Evolutionary conservation across 2,888 invertebrate species (phyloP).

Genomic region (Trisateles emortualis): DNA sequence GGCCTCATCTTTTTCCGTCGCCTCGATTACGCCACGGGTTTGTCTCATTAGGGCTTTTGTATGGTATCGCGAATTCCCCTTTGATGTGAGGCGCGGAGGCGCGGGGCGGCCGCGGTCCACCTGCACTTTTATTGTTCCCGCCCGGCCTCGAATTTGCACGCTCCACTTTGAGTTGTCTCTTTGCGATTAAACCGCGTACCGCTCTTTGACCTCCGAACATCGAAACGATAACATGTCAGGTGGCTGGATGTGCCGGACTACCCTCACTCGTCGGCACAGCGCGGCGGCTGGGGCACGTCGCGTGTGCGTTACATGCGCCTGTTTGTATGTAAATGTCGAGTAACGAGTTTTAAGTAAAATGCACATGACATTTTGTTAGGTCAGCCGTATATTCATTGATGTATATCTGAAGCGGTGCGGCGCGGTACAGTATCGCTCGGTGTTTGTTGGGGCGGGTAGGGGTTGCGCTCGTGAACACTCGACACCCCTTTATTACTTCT

Average conservation of each 20-base stretch:
- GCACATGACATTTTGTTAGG: conserved; percentile 34
- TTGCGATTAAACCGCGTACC: conserved; percentile 75
- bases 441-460: conserved; percentile 47
- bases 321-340: conserved; percentile 23
- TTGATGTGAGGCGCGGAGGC: conserved; percentile 77
- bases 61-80: conserved; percentile 82
- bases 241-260: conserved; percentile 18
- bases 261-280: not conserved
- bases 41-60: conserved; percentile 87
- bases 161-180: conserved; percentile 81
- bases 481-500: conserved; percentile 83
- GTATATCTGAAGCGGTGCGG: conserved; percentile 17
- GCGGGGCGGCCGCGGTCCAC: conserved; percentile 75
- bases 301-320: conserved; percentile 18
- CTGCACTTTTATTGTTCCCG: conserved; percentile 85
- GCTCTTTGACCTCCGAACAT: conserved; percentile 66
- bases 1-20: conserved; percentile 86
- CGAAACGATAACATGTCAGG: conserved; percentile 57
- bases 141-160: conserved; percentile 81
- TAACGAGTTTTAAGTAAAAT: conserved; percentile 40
- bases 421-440: conserved; percentile 31
- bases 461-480: conserved; percentile 67
- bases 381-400: conserved; percentile 31
- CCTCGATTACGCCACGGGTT: conserved; percentile 87
- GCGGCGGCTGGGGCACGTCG: not conserved